phyloP scores from a whole-genome alignment of 2,113 vertebrate genomes.

The Theristicus caerulescens region DNA sequence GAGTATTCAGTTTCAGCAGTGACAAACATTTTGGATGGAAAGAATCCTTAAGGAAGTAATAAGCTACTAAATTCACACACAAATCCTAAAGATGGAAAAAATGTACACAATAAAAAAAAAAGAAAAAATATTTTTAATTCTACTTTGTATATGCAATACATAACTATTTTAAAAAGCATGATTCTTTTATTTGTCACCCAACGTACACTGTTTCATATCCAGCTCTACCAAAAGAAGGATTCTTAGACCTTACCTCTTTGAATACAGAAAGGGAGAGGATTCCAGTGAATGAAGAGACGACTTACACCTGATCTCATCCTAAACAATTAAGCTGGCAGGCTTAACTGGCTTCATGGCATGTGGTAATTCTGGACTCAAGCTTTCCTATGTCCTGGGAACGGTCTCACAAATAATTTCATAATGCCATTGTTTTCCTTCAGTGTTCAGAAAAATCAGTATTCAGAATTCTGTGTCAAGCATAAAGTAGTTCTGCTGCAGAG shows the following conservation, averaged over 20 bases:
- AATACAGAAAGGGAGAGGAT: neutral
- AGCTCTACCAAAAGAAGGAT: neutral
- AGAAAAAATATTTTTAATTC: neutral
- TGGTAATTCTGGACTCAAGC: neutral
- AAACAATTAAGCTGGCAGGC: neutral
- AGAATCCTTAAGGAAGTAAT: slow-evolving; percentile 28
- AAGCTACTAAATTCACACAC: slow-evolving; percentile 23
- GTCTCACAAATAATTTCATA: neutral
- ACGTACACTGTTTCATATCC: neutral
- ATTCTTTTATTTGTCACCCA: neutral
- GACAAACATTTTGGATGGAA: slow-evolving; percentile 34
- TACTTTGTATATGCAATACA: neutral
- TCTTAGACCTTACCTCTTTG: neutral
- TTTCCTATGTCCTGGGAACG: neutral
- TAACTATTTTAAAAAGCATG: neutral
- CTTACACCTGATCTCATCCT: neutral
- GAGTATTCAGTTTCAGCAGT: neutral
- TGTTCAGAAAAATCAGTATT: neutral
- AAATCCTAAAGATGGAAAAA: neutral
- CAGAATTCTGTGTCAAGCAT: neutral
- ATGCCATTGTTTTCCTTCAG: neutral
- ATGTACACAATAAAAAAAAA: neutral
- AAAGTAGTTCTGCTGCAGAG: neutral
- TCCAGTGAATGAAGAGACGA: neutral
- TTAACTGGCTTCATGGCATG: neutral